Percentiles rank a stretch among this genome's conserved stretches.
Evolutionary conservation across 2,113 vertebrate species (phyloP).

Genomic region (Brienomyrus longianalis): DNA sequence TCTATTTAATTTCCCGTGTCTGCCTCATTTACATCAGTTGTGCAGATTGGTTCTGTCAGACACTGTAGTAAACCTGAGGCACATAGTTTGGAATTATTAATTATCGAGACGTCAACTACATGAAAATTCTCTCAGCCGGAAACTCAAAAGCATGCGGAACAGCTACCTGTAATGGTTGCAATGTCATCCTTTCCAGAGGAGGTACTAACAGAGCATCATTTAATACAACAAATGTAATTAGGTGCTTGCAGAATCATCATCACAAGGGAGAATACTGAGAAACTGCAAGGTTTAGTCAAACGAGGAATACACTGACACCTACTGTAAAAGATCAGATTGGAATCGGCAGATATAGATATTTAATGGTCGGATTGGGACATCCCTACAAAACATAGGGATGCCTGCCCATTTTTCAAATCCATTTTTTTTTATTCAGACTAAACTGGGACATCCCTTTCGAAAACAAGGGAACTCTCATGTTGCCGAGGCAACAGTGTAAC

Average conservation of each 20-base stretch:
- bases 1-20: neutral
- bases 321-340: neutral
- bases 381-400: neutral
- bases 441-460: neutral
- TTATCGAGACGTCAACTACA: neutral
- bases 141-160: neutral
- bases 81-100: neutral
- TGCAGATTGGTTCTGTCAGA: neutral
- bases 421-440: neutral
- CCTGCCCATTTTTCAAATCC: neutral
- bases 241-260: neutral
- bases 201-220: neutral
- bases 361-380: neutral
- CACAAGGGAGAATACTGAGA: neutral
- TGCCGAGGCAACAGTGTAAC: neutral
- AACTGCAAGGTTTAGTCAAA: neutral
- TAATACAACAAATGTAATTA: neutral
- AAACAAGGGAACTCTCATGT: neutral
- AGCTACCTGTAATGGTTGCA: neutral
- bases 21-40: neutral
- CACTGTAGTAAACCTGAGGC: neutral
- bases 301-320: neutral
- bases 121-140: neutral
- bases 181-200: neutral
- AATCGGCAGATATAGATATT: neutral